phyloP scores from a whole-genome alignment of 2,797 vertebrate species.

The Cossypha caffra region DNA sequence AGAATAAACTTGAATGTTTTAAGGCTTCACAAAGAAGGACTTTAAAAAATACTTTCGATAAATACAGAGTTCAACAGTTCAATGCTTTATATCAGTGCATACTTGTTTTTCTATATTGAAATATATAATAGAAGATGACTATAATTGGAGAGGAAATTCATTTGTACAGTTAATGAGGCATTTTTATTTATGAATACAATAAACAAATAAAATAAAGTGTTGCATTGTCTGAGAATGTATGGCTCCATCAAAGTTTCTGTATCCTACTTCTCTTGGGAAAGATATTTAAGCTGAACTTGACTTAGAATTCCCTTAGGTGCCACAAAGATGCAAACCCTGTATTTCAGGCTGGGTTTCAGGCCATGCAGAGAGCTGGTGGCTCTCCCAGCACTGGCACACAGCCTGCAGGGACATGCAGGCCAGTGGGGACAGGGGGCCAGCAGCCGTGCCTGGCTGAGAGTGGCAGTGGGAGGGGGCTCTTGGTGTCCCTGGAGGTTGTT shows the following conservation, averaged over 20 bases:
- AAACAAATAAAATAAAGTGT: background rate
- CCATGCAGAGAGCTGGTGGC: background rate
- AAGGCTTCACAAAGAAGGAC: background rate
- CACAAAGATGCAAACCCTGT: background rate
- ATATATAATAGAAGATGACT: background rate
- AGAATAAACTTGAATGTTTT: background rate
- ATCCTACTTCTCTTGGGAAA: background rate
- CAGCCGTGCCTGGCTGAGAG: background rate
- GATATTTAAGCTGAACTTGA: background rate
- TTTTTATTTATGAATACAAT: slow-evolving; percentile 24
- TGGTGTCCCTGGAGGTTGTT: background rate
- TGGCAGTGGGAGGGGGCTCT: background rate
- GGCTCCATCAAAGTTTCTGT: background rate
- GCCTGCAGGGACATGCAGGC: background rate
- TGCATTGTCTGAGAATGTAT: rapidly evolving
- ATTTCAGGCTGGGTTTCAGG: background rate
- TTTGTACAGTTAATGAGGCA: background rate
- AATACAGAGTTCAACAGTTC: background rate
- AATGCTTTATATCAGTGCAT: background rate
- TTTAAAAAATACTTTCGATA: slow-evolving; percentile 9
- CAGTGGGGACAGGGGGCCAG: background rate
- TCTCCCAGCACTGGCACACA: background rate
- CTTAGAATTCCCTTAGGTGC: background rate
- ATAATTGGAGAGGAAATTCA: background rate
- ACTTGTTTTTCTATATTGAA: background rate